phyloP scores from a whole-genome alignment of 2,113 vertebrate species.

The Leptodactylus fuscus region DNA sequence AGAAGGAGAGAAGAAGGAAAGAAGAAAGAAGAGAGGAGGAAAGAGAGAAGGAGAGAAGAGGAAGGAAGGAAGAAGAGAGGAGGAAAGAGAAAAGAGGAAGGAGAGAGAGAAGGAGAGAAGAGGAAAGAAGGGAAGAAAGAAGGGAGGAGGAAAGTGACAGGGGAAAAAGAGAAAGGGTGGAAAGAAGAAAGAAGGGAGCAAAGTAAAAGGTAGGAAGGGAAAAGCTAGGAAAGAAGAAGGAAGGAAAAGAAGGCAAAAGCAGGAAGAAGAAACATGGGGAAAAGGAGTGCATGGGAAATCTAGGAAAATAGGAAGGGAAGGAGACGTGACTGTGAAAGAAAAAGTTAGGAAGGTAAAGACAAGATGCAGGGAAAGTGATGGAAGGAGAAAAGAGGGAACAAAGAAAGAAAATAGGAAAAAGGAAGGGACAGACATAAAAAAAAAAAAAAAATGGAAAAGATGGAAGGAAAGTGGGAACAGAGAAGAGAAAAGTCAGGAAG shows the following conservation, averaged over 20 bases:
- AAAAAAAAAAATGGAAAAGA: not conserved
- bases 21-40: not conserved
- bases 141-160: not conserved
- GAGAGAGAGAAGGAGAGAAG: no score
- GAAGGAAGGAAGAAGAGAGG: not conserved
- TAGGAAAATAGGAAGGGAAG: not conserved
- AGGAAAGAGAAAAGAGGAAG: no score
- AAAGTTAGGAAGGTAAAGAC: no score
- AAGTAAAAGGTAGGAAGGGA: no score
- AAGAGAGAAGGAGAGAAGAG: not conserved
- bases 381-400: not conserved
- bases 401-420: not conserved
- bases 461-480: not conserved
- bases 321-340: no score
- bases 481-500: not conserved
- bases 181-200: not conserved
- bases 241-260: not conserved
- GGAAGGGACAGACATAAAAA: no score
- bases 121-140: not conserved
- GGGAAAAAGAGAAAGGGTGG: not conserved
- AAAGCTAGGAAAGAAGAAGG: not conserved
- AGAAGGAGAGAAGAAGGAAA: not conserved
- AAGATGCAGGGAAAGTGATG: no score
- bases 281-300: not conserved
- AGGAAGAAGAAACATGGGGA: not conserved